Conservation (phyloP, 2,797 vertebrate genomes). For the Propithecus perrieri region DNA sequence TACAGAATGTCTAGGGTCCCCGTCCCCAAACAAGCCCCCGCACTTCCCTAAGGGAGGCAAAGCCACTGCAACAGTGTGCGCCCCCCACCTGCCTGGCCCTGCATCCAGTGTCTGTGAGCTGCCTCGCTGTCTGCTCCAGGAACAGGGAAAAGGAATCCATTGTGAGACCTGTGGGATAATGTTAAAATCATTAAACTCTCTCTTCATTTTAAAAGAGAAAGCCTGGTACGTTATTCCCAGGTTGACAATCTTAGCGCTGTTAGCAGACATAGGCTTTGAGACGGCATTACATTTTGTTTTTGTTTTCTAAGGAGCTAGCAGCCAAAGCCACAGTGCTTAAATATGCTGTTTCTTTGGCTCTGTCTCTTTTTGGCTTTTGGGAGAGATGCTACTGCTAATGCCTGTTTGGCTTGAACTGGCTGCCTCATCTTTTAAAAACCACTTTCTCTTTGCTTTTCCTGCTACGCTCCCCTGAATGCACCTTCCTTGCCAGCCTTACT, state of each 20-base stretch:
- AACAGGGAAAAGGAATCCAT: not conserved
- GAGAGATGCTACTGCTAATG: not conserved
- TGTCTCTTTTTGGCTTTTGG: not conserved
- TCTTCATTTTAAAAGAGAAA: not conserved
- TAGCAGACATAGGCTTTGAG: slow-evolving; percentile 33
- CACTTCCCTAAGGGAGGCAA: not conserved
- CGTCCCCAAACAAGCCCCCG: not conserved
- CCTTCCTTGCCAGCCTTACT: not conserved
- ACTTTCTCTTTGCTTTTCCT: not conserved
- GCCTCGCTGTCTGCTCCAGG: not conserved
- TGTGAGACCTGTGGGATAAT: not conserved
- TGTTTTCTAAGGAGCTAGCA: slow-evolving; percentile 46
- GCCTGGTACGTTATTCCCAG: not conserved
- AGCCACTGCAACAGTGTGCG: accelerated
- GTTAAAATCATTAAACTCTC: not conserved
- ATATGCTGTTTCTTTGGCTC: not conserved
- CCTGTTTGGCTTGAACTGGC: not conserved
- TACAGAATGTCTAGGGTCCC: not conserved
- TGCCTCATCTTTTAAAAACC: not conserved
- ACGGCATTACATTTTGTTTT: not conserved
- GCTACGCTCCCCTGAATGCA: not conserved
- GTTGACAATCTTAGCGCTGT: not conserved
- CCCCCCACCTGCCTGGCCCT: accelerated
- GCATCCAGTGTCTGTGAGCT: accelerated
- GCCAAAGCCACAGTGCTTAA: slow-evolving; percentile 38